Conservation (phyloP, 2,113 vertebrate genomes). For the Stigmatopora nigra region DNA sequence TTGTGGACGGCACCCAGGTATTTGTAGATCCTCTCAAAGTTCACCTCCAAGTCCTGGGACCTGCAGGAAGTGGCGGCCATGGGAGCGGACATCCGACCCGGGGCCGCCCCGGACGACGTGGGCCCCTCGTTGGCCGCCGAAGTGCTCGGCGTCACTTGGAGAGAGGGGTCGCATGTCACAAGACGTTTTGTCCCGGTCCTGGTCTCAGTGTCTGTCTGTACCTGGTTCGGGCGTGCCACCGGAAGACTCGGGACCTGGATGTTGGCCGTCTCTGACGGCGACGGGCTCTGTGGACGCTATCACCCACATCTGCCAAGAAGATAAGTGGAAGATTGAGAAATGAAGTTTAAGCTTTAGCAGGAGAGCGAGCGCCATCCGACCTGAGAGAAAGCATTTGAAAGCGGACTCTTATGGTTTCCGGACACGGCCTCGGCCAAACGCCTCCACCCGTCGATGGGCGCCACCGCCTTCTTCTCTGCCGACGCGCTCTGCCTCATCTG, state of each 20-base stretch:
- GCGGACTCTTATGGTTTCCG: slow-evolving; percentile 38
- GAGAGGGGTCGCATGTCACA: background rate
- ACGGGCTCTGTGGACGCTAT: slow-evolving; percentile 64
- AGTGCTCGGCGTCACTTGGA: background rate
- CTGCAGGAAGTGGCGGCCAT: background rate
- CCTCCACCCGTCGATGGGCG: slow-evolving; percentile 61
- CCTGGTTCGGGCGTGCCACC: slow-evolving; percentile 3
- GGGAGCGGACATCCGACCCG: background rate
- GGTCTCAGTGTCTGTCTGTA: background rate
- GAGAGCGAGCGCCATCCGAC: background rate
- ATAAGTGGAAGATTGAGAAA: background rate
- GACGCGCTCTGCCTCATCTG: slow-evolving; percentile 23
- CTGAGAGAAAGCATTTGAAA: slow-evolving; percentile 62
- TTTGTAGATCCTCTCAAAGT: slow-evolving; percentile 69
- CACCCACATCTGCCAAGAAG: slow-evolving; percentile 50
- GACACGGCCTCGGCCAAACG: slow-evolving; percentile 43
- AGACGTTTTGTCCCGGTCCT: background rate
- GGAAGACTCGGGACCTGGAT: slow-evolving; percentile 23
- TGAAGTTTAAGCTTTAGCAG: background rate
- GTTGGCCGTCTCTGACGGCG: slow-evolving; percentile 48
- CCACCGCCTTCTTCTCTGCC: slow-evolving; percentile 27
- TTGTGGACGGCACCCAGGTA: slow-evolving; percentile 49
- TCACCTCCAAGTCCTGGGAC: slow-evolving; percentile 23
- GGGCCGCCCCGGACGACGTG: background rate
- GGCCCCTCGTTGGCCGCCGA: background rate